phyloP scores from a whole-genome alignment of 2,888 invertebrate genomes.

The Incurvaria masculella region DNA sequence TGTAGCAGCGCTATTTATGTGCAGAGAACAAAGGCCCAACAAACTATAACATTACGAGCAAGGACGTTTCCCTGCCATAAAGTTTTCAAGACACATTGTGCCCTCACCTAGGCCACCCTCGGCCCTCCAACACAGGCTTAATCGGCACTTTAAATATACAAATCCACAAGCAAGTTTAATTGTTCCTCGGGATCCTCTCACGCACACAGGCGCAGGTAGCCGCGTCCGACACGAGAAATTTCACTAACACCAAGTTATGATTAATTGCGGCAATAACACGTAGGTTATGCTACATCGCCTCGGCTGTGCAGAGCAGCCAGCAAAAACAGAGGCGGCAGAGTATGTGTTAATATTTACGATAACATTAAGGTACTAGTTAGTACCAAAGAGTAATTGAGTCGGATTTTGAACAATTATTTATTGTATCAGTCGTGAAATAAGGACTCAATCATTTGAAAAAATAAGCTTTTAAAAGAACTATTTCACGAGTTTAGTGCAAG shows the following conservation, averaged over 20 bases:
- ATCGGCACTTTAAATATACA: not conserved
- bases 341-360: too few species aligned
- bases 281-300: slow-evolving; percentile 37
- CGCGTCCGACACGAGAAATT: slow-evolving; percentile 31
- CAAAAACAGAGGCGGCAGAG: not conserved
- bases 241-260: slow-evolving; percentile 54
- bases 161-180: slow-evolving; percentile 1
- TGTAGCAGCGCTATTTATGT: too few species aligned
- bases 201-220: not conserved
- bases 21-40: too few species aligned
- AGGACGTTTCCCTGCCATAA: not conserved
- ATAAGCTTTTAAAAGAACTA: too few species aligned
- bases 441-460: too few species aligned
- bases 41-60: too few species aligned
- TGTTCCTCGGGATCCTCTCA: not conserved
- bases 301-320: not conserved
- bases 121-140: not conserved
- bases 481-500: too few species aligned
- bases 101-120: not conserved
- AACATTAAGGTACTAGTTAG: too few species aligned
- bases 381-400: too few species aligned
- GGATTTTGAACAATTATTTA: too few species aligned
- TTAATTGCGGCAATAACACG: slow-evolving; percentile 52
- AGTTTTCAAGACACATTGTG: not conserved
- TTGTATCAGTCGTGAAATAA: too few species aligned